These are phyloP conservation scores for Acrossocheilus wenchowensis DNA, from an alignment of 2,797 vertebrate species.

Conservation along the genomic window DNA sequence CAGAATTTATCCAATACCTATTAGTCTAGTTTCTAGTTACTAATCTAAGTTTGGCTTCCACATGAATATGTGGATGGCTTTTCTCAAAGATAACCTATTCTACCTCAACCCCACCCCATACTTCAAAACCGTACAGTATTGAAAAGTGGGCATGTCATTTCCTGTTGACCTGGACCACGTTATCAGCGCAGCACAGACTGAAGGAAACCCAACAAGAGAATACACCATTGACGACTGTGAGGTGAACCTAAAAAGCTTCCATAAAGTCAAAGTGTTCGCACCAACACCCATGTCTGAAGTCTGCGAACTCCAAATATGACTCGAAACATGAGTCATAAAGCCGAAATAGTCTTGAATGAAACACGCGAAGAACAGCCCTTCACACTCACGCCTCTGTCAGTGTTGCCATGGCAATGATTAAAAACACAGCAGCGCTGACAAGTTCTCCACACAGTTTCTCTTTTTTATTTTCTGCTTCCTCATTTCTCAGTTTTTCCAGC, in stretches of 20 bases:
- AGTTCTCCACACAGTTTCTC: neutral
- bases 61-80: neutral
- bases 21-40: neutral
- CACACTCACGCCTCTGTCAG: neutral
- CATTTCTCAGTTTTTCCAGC: conserved; percentile 7
- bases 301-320: neutral
- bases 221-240: neutral
- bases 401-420: neutral
- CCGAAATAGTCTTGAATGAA: neutral
- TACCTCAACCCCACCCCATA: neutral
- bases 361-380: neutral
- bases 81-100: neutral
- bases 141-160: neutral
- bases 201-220: neutral
- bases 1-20: neutral
- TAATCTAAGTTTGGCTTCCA: neutral
- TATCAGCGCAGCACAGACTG: neutral
- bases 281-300: conserved; percentile 10
- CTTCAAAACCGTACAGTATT: neutral
- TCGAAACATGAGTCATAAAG: conserved; percentile 12
- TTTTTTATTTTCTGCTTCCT: conserved; percentile 12
- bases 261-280: neutral
- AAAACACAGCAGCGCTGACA: neutral
- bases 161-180: neutral
- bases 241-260: neutral